Percentiles rank a stretch among this genome's conserved stretches.
Conservation (phyloP, 2,888 invertebrate genomes). For the Megalurothrips usitatus region DNA sequence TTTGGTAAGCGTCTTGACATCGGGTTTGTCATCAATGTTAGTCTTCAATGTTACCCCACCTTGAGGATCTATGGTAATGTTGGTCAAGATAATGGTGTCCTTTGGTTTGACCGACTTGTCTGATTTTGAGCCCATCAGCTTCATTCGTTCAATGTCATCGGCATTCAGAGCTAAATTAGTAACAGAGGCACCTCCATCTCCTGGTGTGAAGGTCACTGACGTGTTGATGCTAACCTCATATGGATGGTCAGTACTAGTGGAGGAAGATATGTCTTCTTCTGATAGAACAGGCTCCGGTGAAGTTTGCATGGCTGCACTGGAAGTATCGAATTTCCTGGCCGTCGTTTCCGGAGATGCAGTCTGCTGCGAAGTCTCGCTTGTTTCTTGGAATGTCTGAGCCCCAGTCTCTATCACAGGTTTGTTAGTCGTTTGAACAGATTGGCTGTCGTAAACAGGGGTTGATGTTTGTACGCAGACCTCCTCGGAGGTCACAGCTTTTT, state of each 20-base stretch:
- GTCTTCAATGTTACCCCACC: not conserved
- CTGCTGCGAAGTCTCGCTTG: not conserved
- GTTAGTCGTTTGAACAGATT: not conserved
- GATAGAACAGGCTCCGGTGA: conserved; percentile 56
- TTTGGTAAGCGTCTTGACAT: not conserved
- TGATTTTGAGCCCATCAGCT: conserved; percentile 24
- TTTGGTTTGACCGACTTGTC: not conserved
- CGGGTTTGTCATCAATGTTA: conserved; percentile 7
- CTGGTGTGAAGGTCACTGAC: conserved; percentile 52
- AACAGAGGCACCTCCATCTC: conserved; percentile 31
- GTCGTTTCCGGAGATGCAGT: conserved; percentile 29
- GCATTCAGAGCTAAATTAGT: conserved; percentile 29
- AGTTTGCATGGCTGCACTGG: conserved; percentile 54
- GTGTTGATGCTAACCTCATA: conserved; percentile 60
- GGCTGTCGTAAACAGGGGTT: not conserved
- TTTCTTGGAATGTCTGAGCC: not conserved
- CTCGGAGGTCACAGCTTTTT: not conserved
- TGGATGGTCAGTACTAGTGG: conserved; percentile 50
- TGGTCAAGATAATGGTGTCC: not conserved
- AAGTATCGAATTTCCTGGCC: conserved; percentile 41
- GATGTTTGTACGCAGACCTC: not conserved
- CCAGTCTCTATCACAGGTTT: not conserved
- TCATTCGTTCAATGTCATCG: conserved; percentile 31
- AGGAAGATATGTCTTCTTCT: conserved; percentile 48
- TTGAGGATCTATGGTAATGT: not conserved